Evolutionary conservation across 2,113 vertebrate genomes (phyloP).

Genomic region (Merops nubicus): DNA sequence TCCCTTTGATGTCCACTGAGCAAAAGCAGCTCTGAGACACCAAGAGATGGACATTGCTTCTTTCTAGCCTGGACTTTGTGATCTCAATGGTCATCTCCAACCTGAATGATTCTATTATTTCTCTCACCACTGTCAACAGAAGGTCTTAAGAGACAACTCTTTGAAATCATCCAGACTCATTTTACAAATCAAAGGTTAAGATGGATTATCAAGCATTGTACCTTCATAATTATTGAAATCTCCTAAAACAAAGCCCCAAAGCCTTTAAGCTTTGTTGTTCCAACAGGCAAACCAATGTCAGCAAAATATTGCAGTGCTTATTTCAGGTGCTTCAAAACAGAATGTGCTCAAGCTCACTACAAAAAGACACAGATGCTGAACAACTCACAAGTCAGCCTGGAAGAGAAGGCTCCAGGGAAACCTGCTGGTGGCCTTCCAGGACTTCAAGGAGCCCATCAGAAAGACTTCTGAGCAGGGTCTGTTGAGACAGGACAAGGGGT

Average conservation of each 20-base stretch:
- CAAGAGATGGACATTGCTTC: not conserved
- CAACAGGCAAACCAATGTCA: not conserved
- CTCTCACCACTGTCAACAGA: not conserved
- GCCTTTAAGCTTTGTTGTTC: not conserved
- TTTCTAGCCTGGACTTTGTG: not conserved
- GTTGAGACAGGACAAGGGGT: too few species aligned
- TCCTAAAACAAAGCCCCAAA: not conserved
- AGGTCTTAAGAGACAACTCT: not conserved
- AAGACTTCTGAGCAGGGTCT: too few species aligned
- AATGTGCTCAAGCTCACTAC: not conserved
- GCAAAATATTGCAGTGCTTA: not conserved
- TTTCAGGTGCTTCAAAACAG: not conserved
- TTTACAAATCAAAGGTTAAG: not conserved
- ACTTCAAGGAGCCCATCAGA: too few species aligned
- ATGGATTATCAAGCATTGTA: not conserved
- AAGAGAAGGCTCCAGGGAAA: not conserved
- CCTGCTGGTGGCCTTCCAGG: too few species aligned
- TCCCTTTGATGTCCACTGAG: not conserved
- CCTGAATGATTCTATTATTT: not conserved
- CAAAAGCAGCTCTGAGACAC: not conserved
- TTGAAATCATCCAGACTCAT: not conserved
- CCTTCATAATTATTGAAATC: not conserved
- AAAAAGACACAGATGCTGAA: not conserved
- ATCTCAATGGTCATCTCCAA: not conserved
- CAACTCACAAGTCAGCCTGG: not conserved